phyloP scores from a whole-genome alignment of 2,888 invertebrate genomes.

The Meteorus cinctellus region DNA sequence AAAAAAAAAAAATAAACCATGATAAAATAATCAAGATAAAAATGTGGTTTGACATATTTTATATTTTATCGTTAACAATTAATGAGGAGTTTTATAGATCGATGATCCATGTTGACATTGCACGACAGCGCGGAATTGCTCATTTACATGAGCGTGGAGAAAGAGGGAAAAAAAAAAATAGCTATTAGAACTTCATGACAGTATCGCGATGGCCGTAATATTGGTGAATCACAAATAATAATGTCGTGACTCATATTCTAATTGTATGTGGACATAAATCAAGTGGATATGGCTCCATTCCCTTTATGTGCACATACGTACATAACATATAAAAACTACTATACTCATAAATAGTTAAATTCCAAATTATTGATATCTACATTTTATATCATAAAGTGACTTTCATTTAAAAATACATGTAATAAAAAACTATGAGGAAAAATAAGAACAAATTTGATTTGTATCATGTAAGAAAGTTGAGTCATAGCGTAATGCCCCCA shows the following conservation, averaged over 20 bases:
- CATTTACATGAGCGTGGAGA: background rate
- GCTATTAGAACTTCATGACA: background rate
- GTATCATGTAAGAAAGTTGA: no score
- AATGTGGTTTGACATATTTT: background rate
- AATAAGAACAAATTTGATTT: background rate
- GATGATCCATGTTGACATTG: background rate
- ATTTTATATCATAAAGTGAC: background rate
- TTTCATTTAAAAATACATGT: no score
- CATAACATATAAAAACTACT: background rate
- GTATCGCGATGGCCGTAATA: conserved; percentile 4
- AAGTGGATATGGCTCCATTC: background rate
- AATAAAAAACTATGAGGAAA: background rate
- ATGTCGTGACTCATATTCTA: conserved; percentile 15
- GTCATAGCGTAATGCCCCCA: no score
- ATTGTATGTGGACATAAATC: conserved; percentile 1
- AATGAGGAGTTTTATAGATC: background rate
- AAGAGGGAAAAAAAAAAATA: background rate
- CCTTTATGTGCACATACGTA: background rate
- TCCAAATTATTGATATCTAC: background rate
- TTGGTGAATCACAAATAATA: conserved; percentile 10
- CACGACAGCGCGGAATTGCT: background rate
- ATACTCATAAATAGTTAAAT: background rate
- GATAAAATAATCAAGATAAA: background rate
- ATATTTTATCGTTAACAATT: background rate
- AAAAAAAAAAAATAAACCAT: background rate